These are phyloP conservation scores for Elysia chlorotica DNA, from an alignment of 1,140 invertebrate genomes.

Conservation along the genomic window DNA sequence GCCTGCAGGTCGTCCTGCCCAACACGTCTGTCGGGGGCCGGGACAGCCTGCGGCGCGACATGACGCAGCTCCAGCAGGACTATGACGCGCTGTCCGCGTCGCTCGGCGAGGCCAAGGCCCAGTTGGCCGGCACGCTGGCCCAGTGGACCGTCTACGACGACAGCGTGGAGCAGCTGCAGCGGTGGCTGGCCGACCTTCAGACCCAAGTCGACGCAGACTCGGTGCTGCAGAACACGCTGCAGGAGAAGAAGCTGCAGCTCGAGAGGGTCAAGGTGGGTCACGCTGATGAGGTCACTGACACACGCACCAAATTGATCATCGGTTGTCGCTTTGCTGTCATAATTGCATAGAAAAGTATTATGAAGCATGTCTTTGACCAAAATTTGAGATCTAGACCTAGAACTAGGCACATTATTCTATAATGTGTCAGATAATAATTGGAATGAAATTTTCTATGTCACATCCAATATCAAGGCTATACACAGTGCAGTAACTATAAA, in stretches of 20 bases:
- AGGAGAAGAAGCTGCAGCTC: constrained; percentile 91
- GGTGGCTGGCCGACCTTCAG: constrained; percentile 91
- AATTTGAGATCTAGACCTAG: no score
- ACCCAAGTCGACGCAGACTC: constrained; percentile 87
- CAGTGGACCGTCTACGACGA: constrained; percentile 60
- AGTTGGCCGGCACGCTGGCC: constrained; percentile 72
- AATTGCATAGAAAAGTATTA: no score
- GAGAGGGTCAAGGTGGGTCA: constrained; percentile 95
- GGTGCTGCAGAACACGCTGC: constrained; percentile 85
- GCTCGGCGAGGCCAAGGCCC: constrained; percentile 92
- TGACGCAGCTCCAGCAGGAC: constrained; percentile 84
- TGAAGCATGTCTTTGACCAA: no score
- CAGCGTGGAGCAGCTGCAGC: constrained; percentile 78
- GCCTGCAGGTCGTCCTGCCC: constrained; percentile 88
- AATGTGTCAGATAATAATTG: no score
- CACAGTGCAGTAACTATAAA: no score
- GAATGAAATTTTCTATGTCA: no score
- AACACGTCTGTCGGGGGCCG: constrained; percentile 90
- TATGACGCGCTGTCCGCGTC: constrained; percentile 85
- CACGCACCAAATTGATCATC: no score
- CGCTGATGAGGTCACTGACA: no score
- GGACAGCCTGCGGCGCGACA: constrained; percentile 79
- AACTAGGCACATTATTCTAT: no score
- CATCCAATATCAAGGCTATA: no score
- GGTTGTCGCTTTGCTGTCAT: no score